Evolutionary conservation across 1,140 invertebrate species (phyloP), one percentile per base, ranked within the genome.

Genomic region (Achroia grisella): DNA sequence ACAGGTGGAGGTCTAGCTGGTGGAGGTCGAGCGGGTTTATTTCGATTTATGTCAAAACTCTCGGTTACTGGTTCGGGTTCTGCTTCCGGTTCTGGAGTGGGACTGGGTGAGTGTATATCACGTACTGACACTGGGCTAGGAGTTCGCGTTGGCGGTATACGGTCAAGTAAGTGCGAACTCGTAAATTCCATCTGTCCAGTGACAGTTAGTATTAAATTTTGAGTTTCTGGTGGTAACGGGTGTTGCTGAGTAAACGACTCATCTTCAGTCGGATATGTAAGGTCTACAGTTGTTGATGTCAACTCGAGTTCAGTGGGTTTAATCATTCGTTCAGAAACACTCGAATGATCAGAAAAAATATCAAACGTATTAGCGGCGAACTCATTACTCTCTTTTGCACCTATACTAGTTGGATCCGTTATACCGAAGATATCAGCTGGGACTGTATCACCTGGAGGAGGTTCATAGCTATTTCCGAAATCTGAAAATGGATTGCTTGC

Each of bases 161-260:
- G 90, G 52, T 95, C 93, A 30, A 96, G 67, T 35, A 97, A 84
- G 71, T 94, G 91, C 11, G 93, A 93, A 43, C 94, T 95, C 0
- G 94, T 94, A 15, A 94, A 93, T 69, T 96, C 94, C 92, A 97
- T 91, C 33, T 93, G 93, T 4, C 93, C 94, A 13, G 95, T 95
- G 0, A 97, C 94, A 9, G 92, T 94, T 36, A 93, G 88, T 14
- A 96, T 92, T 1, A 97, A 85, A 67, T 96, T 93, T 88, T 96
- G 93, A 0, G 94, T 96, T 69, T 94, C 92, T 6, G 81, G 70
- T 12, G 84, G 81, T 6, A 87, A 52, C 37, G 88, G 88, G 37
- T 91, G 90, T 2, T 90, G 88, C 10, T 90, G 89, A 10, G 89
- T 88, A 27, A 89, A 88, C 29, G 76, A 76, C 32, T 71, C 68